phyloP scores from a whole-genome alignment of 2,113 vertebrate genomes.

The Poicephalus gulielmi region DNA sequence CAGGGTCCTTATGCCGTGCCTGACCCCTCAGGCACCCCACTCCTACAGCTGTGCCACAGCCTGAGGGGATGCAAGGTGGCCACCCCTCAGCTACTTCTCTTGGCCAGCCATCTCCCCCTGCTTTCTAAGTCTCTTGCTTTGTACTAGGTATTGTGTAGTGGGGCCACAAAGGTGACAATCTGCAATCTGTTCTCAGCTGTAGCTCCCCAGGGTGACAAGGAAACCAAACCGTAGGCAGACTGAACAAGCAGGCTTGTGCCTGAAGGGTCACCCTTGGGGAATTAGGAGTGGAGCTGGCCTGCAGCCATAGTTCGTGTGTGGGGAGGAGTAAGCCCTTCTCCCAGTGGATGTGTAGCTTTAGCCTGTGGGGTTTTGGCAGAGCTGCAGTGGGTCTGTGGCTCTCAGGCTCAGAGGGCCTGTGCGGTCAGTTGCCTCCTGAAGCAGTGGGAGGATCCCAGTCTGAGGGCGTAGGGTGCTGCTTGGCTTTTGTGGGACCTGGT shows the following conservation, averaged over 20 bases:
- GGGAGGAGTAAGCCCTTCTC: not conserved
- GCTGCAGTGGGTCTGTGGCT: not conserved
- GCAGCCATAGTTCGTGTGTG: not conserved
- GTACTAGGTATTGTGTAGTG: accelerated
- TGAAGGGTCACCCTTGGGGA: not conserved
- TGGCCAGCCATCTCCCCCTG: accelerated
- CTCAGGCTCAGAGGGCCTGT: accelerated
- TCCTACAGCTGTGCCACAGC: accelerated
- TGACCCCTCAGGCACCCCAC: accelerated
- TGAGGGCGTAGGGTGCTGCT: not conserved
- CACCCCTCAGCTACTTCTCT: not conserved
- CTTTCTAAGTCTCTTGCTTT: not conserved
- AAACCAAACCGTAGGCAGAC: accelerated
- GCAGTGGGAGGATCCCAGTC: not conserved
- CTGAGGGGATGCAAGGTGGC: not conserved
- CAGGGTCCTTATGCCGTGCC: not conserved
- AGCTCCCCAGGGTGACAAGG: not conserved
- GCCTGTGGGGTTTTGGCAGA: not conserved
- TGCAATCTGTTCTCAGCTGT: not conserved
- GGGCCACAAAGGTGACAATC: accelerated
- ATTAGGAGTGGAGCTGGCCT: not conserved
- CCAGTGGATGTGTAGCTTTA: accelerated
- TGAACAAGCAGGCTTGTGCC: not conserved
- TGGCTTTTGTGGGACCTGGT: not conserved
- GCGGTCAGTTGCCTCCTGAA: accelerated